phyloP scores from a whole-genome alignment of 2,113 vertebrate species.

The Brachyhypopomus gauderio region DNA sequence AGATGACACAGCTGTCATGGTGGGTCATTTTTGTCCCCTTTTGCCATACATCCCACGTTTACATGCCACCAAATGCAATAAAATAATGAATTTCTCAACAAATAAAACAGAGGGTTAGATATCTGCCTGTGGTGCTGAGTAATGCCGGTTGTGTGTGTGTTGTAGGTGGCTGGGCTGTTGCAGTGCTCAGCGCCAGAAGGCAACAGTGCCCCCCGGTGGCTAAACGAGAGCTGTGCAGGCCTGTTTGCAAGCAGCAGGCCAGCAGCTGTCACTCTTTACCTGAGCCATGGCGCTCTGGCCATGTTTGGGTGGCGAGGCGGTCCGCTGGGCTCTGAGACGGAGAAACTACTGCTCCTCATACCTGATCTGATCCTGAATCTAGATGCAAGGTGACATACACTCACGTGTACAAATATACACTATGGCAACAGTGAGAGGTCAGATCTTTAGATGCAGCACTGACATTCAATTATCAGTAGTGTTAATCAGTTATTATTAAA shows the following conservation, averaged over 20 bases:
- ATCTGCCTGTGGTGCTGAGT: not conserved
- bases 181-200: slow-evolving; percentile 55
- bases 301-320: slow-evolving; percentile 88
- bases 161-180: slow-evolving; percentile 82
- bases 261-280: slow-evolving; percentile 73
- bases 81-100: too few relatives aligned
- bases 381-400: slow-evolving; percentile 77
- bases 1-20: slow-evolving; percentile 81
- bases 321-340: slow-evolving; percentile 72
- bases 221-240: slow-evolving; percentile 71
- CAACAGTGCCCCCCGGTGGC: slow-evolving; percentile 74
- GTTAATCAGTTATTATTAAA: too few relatives aligned
- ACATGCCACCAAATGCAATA: too few relatives aligned
- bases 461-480: too few relatives aligned
- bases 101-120: too few relatives aligned
- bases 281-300: slow-evolving; percentile 90
- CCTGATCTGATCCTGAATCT: slow-evolving; percentile 80
- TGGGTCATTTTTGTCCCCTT: slow-evolving; percentile 66
- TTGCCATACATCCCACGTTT: too few relatives aligned
- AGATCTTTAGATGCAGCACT: too few relatives aligned
- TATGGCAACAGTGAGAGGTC: too few relatives aligned
- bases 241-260: slow-evolving; percentile 70
- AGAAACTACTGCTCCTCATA: slow-evolving; percentile 80
- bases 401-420: not conserved
- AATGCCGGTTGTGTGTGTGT: not conserved